phyloP scores from a whole-genome alignment of 1,140 invertebrate species.

The Zaprionus lachaisei region DNA sequence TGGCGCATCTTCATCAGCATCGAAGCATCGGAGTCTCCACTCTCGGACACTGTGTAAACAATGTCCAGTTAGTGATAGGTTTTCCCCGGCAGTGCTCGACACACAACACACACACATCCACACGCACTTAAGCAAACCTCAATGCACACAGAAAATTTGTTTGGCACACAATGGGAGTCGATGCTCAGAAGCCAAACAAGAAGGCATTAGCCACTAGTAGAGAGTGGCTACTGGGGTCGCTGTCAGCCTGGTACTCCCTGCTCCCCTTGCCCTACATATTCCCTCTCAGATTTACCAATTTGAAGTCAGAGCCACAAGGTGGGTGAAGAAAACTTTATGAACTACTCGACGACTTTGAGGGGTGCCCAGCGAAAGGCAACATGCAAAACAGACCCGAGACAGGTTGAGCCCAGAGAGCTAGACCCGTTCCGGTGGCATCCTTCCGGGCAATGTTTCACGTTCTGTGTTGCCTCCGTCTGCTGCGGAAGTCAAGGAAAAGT shows the following conservation, averaged over 20 bases:
- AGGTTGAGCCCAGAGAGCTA: conserved; percentile 35
- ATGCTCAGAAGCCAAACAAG: conserved; percentile 60
- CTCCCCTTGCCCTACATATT: not conserved
- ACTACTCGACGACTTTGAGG: conserved; percentile 46
- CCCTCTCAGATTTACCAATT: conserved; percentile 56
- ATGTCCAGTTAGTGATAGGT: conserved; percentile 53
- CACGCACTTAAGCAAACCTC: conserved; percentile 30
- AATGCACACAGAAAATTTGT: conserved; percentile 72
- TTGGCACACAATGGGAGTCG: conserved; percentile 59
- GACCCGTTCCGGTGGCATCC: conserved; percentile 51
- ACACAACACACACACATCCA: conserved; percentile 29
- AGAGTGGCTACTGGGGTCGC: conserved; percentile 8
- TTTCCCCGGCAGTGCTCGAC: conserved; percentile 2
- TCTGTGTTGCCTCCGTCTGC: conserved; percentile 49
- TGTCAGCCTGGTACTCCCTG: not conserved
- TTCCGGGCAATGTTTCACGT: conserved; percentile 29
- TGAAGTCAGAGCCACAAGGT: conserved; percentile 42
- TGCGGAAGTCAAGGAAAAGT: conserved; percentile 64
- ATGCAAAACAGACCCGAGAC: conserved; percentile 59
- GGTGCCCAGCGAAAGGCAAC: conserved; percentile 46
- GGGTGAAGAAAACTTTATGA: conserved; percentile 57
- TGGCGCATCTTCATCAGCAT: conserved; percentile 38
- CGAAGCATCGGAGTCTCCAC: conserved; percentile 20
- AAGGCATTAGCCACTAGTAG: conserved; percentile 55
- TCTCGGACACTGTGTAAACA: conserved; percentile 58